Evolutionary conservation across 2,888 invertebrate genomes (phyloP).

Genomic region (Baronia brevicornis): DNA sequence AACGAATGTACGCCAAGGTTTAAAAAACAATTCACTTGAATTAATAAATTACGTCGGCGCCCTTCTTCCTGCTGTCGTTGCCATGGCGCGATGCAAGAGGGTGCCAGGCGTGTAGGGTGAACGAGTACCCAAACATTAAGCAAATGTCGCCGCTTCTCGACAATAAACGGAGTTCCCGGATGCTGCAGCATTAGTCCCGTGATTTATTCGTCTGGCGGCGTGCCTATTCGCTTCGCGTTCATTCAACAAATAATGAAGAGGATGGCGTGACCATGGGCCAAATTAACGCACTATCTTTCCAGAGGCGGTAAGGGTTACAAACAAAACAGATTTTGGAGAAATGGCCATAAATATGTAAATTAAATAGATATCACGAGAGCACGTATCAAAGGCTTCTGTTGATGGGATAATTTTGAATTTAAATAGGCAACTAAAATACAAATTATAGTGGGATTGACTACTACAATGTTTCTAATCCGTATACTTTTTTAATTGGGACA

Average conservation of each 20-base stretch:
- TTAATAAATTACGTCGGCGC: constrained; percentile 56
- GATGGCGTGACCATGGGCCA: constrained; percentile 29
- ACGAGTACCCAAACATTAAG: constrained; percentile 34
- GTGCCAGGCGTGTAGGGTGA: constrained; percentile 20
- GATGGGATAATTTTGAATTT: constrained; percentile 39
- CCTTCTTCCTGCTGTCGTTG: constrained; percentile 43
- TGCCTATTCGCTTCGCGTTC: constrained; percentile 44
- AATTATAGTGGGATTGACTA: too few species aligned
- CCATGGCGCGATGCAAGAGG: constrained; percentile 25
- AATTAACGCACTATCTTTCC: constrained; percentile 7
- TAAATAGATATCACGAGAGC: constrained; percentile 25
- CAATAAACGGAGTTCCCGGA: constrained; percentile 59
- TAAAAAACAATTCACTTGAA: constrained; percentile 46
- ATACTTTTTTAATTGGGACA: too few species aligned
- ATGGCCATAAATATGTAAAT: constrained; percentile 49
- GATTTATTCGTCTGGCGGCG: constrained; percentile 71
- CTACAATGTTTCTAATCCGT: too few species aligned
- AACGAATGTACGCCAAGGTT: constrained; percentile 24
- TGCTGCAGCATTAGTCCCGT: constrained; percentile 62
- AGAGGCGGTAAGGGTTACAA: constrained; percentile 7
- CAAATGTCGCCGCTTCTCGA: constrained; percentile 40
- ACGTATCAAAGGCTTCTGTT: constrained; percentile 39
- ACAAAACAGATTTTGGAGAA: constrained; percentile 18
- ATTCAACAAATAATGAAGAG: constrained; percentile 56
- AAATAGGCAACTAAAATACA: constrained; percentile 25